Percentiles rank a stretch among this genome's conserved stretches.
phyloP scores from a whole-genome alignment of 2,113 vertebrate species.

The Cettia cetti region DNA sequence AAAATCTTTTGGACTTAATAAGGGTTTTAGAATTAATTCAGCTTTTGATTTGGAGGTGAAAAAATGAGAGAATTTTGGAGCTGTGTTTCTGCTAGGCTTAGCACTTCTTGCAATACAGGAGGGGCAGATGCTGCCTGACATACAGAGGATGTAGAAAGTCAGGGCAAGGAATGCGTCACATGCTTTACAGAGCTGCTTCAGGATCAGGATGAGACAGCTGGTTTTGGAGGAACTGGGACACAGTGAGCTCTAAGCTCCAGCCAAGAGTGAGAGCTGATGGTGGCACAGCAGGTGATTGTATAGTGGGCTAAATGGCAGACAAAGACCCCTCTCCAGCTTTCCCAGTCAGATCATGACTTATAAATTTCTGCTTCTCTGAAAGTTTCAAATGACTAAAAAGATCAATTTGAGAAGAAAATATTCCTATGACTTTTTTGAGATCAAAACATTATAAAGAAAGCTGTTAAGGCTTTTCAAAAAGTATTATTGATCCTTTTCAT shows the following conservation, averaged over 20 bases:
- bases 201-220: rapidly evolving
- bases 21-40: not conserved
- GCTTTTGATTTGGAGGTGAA: not conserved
- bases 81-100: not conserved
- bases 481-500: not conserved
- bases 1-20: not conserved
- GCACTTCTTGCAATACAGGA: not conserved
- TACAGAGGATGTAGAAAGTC: not conserved
- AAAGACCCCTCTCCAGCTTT: not conserved
- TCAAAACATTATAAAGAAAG: not conserved
- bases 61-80: not conserved
- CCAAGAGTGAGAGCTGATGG: not conserved
- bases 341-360: not conserved
- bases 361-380: not conserved
- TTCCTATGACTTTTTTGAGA: not conserved
- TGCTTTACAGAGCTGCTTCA: not conserved
- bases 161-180: not conserved
- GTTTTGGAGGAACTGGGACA: not conserved
- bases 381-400: not conserved
- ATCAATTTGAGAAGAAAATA: not conserved
- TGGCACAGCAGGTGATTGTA: not conserved
- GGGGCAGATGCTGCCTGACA: not conserved
- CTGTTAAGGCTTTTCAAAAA: not conserved
- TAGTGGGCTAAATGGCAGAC: not conserved
- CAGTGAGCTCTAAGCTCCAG: rapidly evolving